Evolutionary conservation across 2,113 vertebrate species (phyloP), one percentile per base, ranked within the genome.

Genomic region (Oncorhynchus keta): DNA sequence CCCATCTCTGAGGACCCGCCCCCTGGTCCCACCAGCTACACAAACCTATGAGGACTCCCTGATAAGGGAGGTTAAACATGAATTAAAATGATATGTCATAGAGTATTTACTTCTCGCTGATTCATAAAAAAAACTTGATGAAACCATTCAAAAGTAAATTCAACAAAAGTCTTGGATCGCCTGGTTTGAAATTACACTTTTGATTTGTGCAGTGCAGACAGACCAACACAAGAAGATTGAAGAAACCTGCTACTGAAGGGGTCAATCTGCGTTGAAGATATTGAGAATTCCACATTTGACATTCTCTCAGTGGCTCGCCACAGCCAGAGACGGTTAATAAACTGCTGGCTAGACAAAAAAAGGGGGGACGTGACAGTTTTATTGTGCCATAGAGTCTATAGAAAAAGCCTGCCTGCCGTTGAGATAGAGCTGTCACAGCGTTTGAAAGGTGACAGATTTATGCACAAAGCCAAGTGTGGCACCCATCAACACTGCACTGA

Each of bases 271-370:
- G 13, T 66, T 5, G n/a, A 67, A 39, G 73, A 59, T 76, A 80
- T 78, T 82, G 70, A 87, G 86, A 86, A 75, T 0, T 48, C 2
- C 75, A 82, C 77, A 78, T 84, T 84, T 83, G 81, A 83, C 81
- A 80, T 85, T 80, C 57, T 64, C 76, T 81, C 76, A 80, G 78
- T 73, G 65, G 5, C 1, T 18, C 55, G n/a, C 12, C 14, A n/a
- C 1, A 9, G 59, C 39, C 39, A 45, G 51, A 18, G 51, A 18
- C 16, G 1, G 12, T 55, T 55, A 79, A 84, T 86, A 85, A 88
- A 85, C 61, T 81, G 74, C 78, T 67, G 82, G 85, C 81, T 74
- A 81, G 78, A 88, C 86, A 89, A 87, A 81, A 89, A 87, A 81
- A 81, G 39, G 30, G 72, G 49, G 75, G 76, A 24, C 22, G 85